phyloP scores from a whole-genome alignment of 1,140 invertebrate species.

The Drosophila prosaltans region DNA sequence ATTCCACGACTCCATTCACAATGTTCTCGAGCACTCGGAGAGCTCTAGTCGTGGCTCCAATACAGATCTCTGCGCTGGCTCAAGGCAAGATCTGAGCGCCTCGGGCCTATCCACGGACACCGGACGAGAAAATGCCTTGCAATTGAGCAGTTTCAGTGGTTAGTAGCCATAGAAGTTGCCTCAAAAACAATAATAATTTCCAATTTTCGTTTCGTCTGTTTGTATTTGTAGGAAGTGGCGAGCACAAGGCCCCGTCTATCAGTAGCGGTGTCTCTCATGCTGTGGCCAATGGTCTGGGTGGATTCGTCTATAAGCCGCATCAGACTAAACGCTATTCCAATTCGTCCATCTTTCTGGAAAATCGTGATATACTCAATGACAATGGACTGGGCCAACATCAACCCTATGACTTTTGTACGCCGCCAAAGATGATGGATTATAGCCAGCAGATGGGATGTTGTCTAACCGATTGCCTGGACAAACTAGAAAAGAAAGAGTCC shows the following conservation, averaged over 20 bases:
- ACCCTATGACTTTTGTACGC: conserved; percentile 71
- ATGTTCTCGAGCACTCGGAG: conserved; percentile 81
- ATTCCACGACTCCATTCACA: conserved; percentile 83
- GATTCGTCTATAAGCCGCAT: conserved; percentile 77
- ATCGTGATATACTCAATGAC: conserved; percentile 82
- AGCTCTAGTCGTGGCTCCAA: conserved; percentile 74
- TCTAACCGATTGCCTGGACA: conserved; percentile 56
- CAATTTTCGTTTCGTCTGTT: not conserved
- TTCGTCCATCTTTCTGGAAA: conserved; percentile 82
- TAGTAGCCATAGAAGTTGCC: not conserved
- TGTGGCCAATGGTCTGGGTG: conserved; percentile 74
- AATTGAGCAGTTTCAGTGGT: conserved; percentile 81
- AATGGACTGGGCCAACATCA: conserved; percentile 57
- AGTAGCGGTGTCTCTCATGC: conserved; percentile 79
- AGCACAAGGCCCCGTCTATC: conserved; percentile 74
- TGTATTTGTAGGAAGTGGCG: conserved; percentile 64
- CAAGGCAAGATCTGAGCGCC: conserved; percentile 78
- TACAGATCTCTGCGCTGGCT: conserved; percentile 76
- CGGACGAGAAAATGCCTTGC: conserved; percentile 72
- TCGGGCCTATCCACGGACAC: conserved; percentile 79
- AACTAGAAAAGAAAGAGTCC: conserved; percentile 58
- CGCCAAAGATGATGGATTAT: conserved; percentile 79
- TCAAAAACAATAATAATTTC: not conserved
- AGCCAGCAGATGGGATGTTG: conserved; percentile 59
- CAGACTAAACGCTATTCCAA: conserved; percentile 77